phyloP scores from a whole-genome alignment of 2,888 invertebrate genomes.

The Branchellion lobata region DNA sequence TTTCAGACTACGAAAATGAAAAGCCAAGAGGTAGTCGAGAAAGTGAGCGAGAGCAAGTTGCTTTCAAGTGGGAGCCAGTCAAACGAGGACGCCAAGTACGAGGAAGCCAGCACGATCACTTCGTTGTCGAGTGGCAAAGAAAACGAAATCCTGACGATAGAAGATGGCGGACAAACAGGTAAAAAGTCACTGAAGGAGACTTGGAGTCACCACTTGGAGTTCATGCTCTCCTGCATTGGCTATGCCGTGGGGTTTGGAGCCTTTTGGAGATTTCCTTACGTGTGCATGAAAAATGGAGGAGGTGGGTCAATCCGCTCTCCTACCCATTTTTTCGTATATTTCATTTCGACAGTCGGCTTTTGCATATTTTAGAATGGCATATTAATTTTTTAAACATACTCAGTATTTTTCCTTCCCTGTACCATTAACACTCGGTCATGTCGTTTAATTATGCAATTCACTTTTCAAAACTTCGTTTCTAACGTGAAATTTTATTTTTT shows the following conservation, averaged over 20 bases:
- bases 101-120: background rate
- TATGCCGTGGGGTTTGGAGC: constrained; percentile 50
- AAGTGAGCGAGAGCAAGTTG: too few relatives aligned
- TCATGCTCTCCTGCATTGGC: constrained; percentile 49
- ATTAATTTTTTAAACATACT: too few relatives aligned
- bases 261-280: constrained; percentile 50
- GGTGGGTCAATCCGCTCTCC: constrained; percentile 46
- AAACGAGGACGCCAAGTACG: background rate
- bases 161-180: background rate
- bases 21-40: background rate
- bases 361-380: too few relatives aligned
- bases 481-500: too few relatives aligned
- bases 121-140: background rate
- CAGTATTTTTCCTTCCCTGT: too few relatives aligned
- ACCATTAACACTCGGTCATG: too few relatives aligned
- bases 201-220: constrained; percentile 48
- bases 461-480: too few relatives aligned
- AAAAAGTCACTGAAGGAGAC: constrained; percentile 33
- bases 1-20: background rate
- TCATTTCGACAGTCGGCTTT: too few relatives aligned
- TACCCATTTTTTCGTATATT: background rate
- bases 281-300: constrained; percentile 50
- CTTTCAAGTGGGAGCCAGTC: too few relatives aligned
- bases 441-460: too few relatives aligned
- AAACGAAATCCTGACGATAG: background rate